phyloP scores from a whole-genome alignment of 2,113 vertebrate species.

The Bubalus kerabau region DNA sequence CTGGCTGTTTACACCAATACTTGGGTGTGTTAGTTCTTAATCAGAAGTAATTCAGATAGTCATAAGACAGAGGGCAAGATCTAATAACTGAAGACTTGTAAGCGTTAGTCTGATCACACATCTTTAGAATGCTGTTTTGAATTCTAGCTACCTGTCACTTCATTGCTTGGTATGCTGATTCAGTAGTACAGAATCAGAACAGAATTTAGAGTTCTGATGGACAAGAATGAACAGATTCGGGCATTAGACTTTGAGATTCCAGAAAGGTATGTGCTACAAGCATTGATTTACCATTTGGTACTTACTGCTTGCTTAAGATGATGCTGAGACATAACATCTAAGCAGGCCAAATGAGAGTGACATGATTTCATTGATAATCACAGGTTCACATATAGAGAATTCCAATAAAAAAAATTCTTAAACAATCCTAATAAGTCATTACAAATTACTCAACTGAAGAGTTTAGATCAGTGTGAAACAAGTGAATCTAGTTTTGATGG shows the following conservation, averaged over 20 bases:
- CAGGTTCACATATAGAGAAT: background rate
- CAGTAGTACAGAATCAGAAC: background rate
- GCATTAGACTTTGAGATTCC: background rate
- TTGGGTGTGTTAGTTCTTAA: background rate
- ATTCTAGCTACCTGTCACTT: background rate
- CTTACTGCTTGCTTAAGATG: background rate
- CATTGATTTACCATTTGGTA: background rate
- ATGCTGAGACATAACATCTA: background rate
- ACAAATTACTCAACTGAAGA: background rate
- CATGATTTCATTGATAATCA: background rate
- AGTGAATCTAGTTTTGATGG: background rate
- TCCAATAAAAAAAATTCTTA: conserved; percentile 3
- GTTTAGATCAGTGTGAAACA: background rate
- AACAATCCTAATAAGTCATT: background rate
- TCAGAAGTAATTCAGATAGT: background rate
- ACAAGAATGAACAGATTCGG: background rate
- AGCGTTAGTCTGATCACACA: background rate
- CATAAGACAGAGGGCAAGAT: background rate
- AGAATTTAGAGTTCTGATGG: conserved; percentile 15
- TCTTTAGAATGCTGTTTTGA: conserved; percentile 1
- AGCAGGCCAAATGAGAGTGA: background rate
- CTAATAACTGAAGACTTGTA: conserved; percentile 28
- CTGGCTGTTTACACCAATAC: background rate
- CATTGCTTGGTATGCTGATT: conserved; percentile 21
- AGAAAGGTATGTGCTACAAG: background rate